Conservation (phyloP, 2,888 invertebrate genomes). For the Polylopha cassiicola region DNA sequence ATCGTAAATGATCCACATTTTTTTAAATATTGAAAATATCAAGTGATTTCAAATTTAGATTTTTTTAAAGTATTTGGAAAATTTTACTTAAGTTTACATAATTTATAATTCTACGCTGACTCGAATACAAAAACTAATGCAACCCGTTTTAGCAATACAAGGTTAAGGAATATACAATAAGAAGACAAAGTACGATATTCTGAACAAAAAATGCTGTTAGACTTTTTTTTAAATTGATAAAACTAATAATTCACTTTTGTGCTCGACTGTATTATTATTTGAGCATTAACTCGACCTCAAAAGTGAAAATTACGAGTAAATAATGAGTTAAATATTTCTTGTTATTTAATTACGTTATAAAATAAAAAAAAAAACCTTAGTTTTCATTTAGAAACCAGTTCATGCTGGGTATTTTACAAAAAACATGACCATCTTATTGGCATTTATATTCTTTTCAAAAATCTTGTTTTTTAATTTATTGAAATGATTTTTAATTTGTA, state of each 20-base stretch:
- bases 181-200: constrained; percentile 41
- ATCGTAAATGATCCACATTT: too few relatives aligned
- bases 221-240: neutral
- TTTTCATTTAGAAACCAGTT: too few relatives aligned
- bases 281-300: constrained; percentile 6
- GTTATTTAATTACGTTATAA: too few relatives aligned
- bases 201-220: constrained; percentile 33
- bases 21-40: too few relatives aligned
- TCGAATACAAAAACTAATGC: constrained; percentile 37
- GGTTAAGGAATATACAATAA: constrained; percentile 39
- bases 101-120: constrained; percentile 25
- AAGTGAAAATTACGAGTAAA: constrained; percentile 1
- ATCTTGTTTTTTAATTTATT: too few relatives aligned
- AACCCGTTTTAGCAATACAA: constrained; percentile 42
- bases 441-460: too few relatives aligned
- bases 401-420: too few relatives aligned
- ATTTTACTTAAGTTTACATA: constrained; percentile 22
- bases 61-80: constrained; percentile 10
- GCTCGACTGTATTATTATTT: constrained; percentile 1
- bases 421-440: too few relatives aligned
- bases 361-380: too few relatives aligned
- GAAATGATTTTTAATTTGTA: too few relatives aligned
- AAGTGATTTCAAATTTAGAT: neutral
- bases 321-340: too few relatives aligned
- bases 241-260: neutral